phyloP scores from a whole-genome alignment of 1,140 invertebrate species.

The Drosophila nasuta region DNA sequence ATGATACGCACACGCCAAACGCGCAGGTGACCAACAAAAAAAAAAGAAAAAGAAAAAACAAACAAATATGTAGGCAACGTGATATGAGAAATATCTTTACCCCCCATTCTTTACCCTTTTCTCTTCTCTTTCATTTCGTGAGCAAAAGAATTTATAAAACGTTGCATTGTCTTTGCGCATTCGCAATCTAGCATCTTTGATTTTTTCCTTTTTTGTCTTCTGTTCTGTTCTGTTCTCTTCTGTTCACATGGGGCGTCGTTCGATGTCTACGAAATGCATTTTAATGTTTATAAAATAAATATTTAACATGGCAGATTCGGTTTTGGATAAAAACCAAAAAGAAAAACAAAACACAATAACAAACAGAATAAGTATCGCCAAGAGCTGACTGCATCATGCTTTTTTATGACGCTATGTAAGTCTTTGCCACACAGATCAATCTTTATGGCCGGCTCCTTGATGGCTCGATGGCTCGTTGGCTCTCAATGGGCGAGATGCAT shows the following conservation, averaged over 20 bases:
- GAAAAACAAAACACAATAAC: background rate
- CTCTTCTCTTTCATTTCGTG: background rate
- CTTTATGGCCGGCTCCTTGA: constrained; percentile 55
- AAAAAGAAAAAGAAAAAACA: background rate
- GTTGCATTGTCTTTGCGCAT: constrained; percentile 20
- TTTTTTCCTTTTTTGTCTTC: constrained; percentile 8
- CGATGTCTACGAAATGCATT: constrained; percentile 28
- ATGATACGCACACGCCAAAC: constrained; percentile 62
- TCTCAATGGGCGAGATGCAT: constrained; percentile 35
- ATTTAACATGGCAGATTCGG: constrained; percentile 39
- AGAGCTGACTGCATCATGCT: background rate
- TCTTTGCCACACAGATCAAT: constrained; percentile 48
- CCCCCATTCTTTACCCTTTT: background rate
- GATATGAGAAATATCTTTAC: constrained; percentile 33
- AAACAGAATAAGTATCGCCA: background rate
- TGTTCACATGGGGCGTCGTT: constrained; percentile 14
- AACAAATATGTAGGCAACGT: constrained; percentile 57
- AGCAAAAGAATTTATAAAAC: constrained; percentile 20
- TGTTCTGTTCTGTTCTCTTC: no score
- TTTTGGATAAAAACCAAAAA: constrained; percentile 17
- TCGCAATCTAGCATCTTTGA: constrained; percentile 3
- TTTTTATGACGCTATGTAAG: constrained; percentile 10
- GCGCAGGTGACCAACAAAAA: constrained; percentile 69
- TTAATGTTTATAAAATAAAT: constrained; percentile 53
- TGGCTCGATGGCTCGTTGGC: constrained; percentile 8